These are phyloP conservation scores for Saimiri boliviensis DNA, from an alignment of 2,113 vertebrate species.

Conservation along the genomic window DNA sequence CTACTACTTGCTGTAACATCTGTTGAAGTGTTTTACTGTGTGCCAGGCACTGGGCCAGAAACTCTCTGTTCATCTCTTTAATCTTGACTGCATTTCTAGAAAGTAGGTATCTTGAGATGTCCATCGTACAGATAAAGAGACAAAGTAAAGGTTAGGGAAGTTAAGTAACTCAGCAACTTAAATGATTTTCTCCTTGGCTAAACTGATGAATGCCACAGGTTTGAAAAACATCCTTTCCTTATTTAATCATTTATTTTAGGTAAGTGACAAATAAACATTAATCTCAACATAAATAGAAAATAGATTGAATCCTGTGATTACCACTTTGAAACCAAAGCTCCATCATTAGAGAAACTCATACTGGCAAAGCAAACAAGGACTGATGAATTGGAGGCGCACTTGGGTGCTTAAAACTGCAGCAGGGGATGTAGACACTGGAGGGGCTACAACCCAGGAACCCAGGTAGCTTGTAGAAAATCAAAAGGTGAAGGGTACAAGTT, in stretches of 20 bases:
- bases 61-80: neutral
- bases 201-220: neutral
- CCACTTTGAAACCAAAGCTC: neutral
- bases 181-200: neutral
- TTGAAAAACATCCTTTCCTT: neutral
- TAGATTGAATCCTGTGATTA: neutral
- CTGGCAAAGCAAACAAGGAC: neutral
- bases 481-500: neutral
- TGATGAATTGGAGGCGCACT: rapidly evolving
- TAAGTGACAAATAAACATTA: neutral
- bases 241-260: neutral
- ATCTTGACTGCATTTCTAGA: neutral
- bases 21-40: neutral
- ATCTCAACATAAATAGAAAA: neutral
- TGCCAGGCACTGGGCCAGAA: neutral
- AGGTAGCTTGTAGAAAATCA: neutral
- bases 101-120: neutral
- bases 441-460: neutral
- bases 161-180: neutral
- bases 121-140: neutral
- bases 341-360: neutral
- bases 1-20: neutral
- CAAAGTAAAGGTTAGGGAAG: neutral
- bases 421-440: rapidly evolving
- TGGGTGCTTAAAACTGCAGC: neutral